These are phyloP conservation scores for Lithobates sylvaticus DNA, from an alignment of 2,797 vertebrate species.

Conservation along the genomic window DNA sequence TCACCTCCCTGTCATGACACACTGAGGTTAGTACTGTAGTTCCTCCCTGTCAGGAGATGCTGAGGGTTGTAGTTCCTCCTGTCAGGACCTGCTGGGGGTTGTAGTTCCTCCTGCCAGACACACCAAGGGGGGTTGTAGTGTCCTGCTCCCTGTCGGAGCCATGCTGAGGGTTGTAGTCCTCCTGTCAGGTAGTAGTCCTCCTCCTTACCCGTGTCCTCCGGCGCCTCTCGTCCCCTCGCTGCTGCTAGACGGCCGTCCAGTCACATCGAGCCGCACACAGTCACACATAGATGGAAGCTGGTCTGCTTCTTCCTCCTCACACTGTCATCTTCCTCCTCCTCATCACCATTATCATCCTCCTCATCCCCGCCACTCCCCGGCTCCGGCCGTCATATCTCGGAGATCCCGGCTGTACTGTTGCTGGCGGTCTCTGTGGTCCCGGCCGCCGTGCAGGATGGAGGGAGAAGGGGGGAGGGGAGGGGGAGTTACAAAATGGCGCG, in stretches of 20 bases:
- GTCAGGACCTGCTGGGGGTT: too few relatives aligned
- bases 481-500: constrained; percentile 96
- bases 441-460: constrained; percentile 82
- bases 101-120: too few relatives aligned
- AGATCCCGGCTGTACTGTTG: constrained; percentile 52
- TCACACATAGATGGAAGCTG: background rate
- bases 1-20: too few relatives aligned
- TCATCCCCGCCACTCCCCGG: constrained; percentile 8
- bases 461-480: constrained; percentile 62
- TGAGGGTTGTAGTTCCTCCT: too few relatives aligned
- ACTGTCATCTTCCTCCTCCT: background rate
- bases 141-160: too few relatives aligned
- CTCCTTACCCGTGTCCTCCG: constrained; percentile 51
- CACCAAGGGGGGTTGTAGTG: too few relatives aligned
- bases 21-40: too few relatives aligned
- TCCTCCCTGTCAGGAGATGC: too few relatives aligned
- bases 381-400: constrained; percentile 22
- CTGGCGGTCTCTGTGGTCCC: constrained; percentile 72
- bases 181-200: background rate
- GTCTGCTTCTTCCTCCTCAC: constrained; percentile 1
- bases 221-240: constrained; percentile 6
- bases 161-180: background rate
- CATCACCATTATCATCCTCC: background rate
- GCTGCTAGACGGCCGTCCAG: constrained; percentile 31
- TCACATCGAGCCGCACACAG: constrained; percentile 21